Percentiles rank a stretch among this genome's conserved stretches.
These are phyloP conservation scores for Phalacrocorax pelagicus DNA, from an alignment of 2,113 vertebrate species.

Conservation along the genomic window DNA sequence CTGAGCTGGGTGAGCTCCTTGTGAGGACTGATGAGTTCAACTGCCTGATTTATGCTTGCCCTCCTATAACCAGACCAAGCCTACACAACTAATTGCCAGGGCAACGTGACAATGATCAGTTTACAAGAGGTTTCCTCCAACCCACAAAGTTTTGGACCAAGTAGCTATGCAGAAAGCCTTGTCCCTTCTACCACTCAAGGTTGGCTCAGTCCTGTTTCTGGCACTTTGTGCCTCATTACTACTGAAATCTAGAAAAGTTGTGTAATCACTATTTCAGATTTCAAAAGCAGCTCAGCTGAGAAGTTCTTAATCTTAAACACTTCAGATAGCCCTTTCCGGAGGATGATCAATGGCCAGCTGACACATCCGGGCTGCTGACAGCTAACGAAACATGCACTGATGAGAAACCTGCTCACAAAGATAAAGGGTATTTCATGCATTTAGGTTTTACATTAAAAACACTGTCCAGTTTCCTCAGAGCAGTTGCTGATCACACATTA, in stretches of 20 bases:
- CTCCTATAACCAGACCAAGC: not conserved
- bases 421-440: not conserved
- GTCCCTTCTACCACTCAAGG: not conserved
- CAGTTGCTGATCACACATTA: not conserved
- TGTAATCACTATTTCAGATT: not conserved
- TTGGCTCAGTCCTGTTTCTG: not conserved
- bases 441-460: not conserved
- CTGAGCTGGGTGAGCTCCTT: rapidly evolving
- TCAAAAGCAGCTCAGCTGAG: not conserved
- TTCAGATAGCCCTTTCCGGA: not conserved
- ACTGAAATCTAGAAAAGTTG: not conserved
- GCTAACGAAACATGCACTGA: not conserved
- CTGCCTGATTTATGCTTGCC: not conserved
- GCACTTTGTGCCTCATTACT: not conserved
- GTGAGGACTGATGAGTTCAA: not conserved
- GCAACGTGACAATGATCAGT: not conserved
- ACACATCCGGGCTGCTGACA: not conserved
- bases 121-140: not conserved
- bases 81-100: not conserved
- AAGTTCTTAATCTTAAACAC: not conserved
- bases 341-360: not conserved
- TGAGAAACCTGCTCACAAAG: not conserved
- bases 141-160: not conserved
- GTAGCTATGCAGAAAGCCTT: not conserved
- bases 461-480: not conserved